Evolutionary conservation across 1,140 invertebrate species (phyloP).

Genomic region (Zophobas atratus): DNA sequence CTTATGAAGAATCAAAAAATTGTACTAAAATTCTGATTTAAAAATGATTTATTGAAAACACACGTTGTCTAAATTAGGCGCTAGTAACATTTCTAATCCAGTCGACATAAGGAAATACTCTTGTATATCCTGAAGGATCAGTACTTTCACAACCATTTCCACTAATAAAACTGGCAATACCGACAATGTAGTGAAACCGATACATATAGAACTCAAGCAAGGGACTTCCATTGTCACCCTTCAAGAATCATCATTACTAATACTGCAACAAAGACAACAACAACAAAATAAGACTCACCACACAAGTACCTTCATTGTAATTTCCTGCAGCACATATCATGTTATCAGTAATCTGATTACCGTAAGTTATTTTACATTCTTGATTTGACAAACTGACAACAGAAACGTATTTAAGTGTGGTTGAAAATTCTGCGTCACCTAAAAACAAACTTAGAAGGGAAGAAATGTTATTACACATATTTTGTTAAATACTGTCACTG

Average conservation of each 20-base stretch:
- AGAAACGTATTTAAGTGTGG: no score
- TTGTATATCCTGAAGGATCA: constrained; percentile 20
- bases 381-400: background rate
- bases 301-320: background rate
- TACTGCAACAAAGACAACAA: no score
- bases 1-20: no score
- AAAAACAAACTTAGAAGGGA: no score
- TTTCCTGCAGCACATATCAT: background rate
- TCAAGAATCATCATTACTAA: background rate
- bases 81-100: constrained; percentile 22
- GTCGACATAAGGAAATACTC: background rate
- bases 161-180: constrained; percentile 4
- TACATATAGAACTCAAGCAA: background rate
- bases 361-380: background rate
- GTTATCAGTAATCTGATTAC: background rate
- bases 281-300: background rate
- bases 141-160: constrained; percentile 29
- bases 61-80: background rate
- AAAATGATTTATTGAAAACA: no score
- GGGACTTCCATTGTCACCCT: constrained; percentile 10
- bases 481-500: background rate
- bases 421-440: no score
- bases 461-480: no score
- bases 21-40: no score
- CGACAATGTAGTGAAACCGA: background rate